Percentiles rank a stretch among this genome's conserved stretches.
These are phyloP conservation scores for Megaceryle alcyon DNA, from an alignment of 2,797 vertebrate genomes.

Conservation along the genomic window DNA sequence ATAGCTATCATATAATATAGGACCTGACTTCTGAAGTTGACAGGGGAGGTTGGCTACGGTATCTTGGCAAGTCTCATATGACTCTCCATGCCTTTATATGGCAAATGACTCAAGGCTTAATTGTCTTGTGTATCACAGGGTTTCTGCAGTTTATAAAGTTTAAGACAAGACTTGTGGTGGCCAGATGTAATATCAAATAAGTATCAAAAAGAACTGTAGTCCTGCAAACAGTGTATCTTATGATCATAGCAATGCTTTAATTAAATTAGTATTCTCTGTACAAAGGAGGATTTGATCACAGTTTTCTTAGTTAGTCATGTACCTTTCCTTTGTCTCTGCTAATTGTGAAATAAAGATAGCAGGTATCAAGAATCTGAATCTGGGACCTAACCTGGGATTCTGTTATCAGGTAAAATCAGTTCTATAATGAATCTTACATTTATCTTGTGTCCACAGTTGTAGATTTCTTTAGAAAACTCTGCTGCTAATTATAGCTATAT, in stretches of 20 bases:
- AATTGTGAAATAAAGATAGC: neutral
- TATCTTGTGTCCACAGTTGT: neutral
- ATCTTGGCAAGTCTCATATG: neutral
- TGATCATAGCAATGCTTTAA: neutral
- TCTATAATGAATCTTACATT: neutral
- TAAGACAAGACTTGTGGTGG: neutral
- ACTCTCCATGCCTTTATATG: neutral
- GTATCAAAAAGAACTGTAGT: neutral
- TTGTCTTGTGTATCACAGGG: neutral
- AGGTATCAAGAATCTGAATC: neutral
- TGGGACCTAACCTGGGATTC: neutral
- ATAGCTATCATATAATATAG: neutral
- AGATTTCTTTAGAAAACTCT: neutral
- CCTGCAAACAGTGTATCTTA: neutral
- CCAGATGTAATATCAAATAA: neutral
- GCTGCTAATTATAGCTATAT: neutral
- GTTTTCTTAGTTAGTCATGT: neutral
- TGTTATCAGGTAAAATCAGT: neutral
- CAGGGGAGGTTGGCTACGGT: neutral
- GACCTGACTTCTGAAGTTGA: neutral
- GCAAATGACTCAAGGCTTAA: neutral
- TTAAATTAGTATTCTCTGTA: neutral
- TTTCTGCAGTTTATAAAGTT: neutral
- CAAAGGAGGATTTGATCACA: neutral
- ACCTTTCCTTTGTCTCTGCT: neutral